Percentiles rank a stretch among this genome's conserved stretches.
phyloP scores from a whole-genome alignment of 2,113 vertebrate genomes.

The Guaruba guarouba region DNA sequence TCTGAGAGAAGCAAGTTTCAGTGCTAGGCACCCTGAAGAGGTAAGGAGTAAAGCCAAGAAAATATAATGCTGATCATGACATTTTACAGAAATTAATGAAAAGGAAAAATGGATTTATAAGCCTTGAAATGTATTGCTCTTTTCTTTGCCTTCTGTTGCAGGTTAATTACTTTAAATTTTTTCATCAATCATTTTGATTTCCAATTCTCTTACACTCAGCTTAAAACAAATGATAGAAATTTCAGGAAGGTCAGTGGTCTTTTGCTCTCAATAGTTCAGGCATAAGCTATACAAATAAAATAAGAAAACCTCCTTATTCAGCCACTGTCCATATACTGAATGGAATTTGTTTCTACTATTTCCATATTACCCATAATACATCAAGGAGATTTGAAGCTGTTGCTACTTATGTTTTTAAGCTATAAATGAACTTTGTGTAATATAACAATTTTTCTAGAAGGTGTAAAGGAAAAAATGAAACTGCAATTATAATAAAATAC shows the following conservation, averaged over 20 bases:
- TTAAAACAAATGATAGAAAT: background rate
- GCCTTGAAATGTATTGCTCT: background rate
- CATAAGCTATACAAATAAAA: background rate
- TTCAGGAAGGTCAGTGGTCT: background rate
- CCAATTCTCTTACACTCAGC: background rate
- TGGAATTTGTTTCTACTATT: background rate
- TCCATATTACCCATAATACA: background rate
- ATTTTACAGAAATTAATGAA: background rate
- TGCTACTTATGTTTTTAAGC: background rate
- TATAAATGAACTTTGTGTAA: background rate
- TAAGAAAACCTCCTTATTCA: background rate
- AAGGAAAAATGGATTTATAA: slow-evolving; percentile 3
- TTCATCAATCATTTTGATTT: background rate
- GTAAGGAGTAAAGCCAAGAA: background rate
- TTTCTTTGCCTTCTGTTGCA: background rate
- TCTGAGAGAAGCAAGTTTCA: background rate
- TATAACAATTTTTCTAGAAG: background rate
- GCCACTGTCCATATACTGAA: background rate
- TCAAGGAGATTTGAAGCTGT: background rate
- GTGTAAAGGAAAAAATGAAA: background rate
- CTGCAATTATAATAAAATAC: background rate
- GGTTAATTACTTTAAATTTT: slow-evolving; percentile 6
- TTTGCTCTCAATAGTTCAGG: background rate
- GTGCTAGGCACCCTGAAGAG: background rate
- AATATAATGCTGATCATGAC: background rate